Evolutionary conservation across 2,113 vertebrate species (phyloP), one percentile per base, ranked within the genome.

Genomic region (Sminthopsis crassicaudata): DNA sequence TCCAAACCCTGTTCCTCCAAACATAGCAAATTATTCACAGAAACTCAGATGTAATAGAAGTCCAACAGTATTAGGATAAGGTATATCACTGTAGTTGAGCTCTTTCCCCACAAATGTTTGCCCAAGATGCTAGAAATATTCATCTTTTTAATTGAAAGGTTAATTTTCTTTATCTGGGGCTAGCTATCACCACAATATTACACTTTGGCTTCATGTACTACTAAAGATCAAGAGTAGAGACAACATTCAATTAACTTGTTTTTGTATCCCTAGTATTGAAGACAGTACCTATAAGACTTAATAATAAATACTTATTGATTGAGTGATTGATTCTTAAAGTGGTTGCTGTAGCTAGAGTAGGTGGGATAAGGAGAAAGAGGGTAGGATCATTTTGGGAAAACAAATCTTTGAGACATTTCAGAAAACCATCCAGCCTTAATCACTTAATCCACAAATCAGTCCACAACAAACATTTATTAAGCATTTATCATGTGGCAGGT

Each of bases 181-280:
- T 57, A 88, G 8, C 89, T 46, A 60, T 90, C 96, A 95, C 93
- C 46, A 50, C 91, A 42, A 16, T 84, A 84, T 84, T 84, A 19
- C 6, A n/a, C 60, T 76, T 76, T 1, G 60, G 30, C 60, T 76
- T 76, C 60, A 19, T n/a, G 60, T 76, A 36, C 30, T 76, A 76
- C 12, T 0, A 0, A 57, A 91, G 90, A 52, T 88, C 46, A n/a
- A 26, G 88, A 88, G 8, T 54, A 55, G 9, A 67, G 92, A 53
- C 16, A 0, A 3, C 46, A 48, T 26, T n/a, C 92, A 14, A 25
- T 3, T 0, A 0, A 92, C 46, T 12, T 26, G 84, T 46, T 26
- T 91, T 30, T 67, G 16, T 19, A 22, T n/a, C 24, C 67, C 90
- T 7, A 52, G 24, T 51, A 76, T 60, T 10, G 30, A 60, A 27